phyloP scores from a whole-genome alignment of 2,797 vertebrate genomes.

The Sebastes reedi region DNA sequence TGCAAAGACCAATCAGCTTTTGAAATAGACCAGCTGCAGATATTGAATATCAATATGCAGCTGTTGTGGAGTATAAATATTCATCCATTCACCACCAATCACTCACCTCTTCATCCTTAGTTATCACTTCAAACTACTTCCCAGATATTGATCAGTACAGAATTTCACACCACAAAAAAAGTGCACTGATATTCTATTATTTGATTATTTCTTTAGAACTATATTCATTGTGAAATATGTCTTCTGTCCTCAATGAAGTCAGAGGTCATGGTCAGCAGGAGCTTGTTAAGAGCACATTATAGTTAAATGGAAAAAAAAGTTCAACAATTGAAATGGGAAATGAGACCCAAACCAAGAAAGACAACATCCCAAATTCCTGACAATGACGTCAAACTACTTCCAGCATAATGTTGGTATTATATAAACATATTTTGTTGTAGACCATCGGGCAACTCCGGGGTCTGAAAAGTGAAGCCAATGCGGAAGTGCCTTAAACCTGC shows the following conservation, averaged over 20 bases:
- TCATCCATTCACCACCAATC: background rate
- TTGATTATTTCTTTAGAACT: background rate
- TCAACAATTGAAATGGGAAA: background rate
- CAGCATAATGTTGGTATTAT: background rate
- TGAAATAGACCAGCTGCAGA: background rate
- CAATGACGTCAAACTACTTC: background rate
- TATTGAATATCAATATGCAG: background rate
- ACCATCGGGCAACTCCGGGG: fast-evolving
- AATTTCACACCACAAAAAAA: background rate
- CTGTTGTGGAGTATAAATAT: background rate
- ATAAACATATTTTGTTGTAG: background rate
- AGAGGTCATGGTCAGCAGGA: background rate
- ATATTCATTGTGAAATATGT: background rate
- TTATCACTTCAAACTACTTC: background rate
- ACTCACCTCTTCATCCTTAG: background rate
- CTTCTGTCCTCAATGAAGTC: background rate
- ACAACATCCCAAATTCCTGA: background rate
- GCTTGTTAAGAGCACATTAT: background rate
- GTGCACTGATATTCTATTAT: background rate
- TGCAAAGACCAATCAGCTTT: background rate
- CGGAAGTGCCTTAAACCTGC: too few relatives aligned
- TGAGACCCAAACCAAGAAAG: background rate
- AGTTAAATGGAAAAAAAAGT: background rate
- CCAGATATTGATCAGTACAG: background rate
- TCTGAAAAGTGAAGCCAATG: too few relatives aligned